Base-by-base conservation (phyloP, 2,113 vertebrate species). In the Anas platyrhynchos region DNA sequence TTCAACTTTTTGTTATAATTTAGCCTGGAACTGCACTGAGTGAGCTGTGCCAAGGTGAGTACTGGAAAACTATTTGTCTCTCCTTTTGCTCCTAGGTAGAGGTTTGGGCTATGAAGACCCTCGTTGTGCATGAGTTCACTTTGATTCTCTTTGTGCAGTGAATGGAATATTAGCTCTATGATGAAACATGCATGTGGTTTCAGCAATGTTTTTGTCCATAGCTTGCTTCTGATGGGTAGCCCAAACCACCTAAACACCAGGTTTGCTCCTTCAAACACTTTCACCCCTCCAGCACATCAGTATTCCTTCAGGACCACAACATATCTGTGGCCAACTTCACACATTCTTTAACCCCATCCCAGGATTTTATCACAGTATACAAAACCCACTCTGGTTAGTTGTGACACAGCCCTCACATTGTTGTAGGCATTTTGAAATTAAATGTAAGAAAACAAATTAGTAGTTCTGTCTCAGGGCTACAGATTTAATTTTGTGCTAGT, bases 91-190 rank as follows among this genome's bases (percentile, higher is more conserved):
- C 31, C 16, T n/a, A 8, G 6, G 14, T 54, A 32, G 8, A 58
- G 4, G 16, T 59, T 29, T 43, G 43, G 7, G 13, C 26, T 83
- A 59, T 83, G 27, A 50, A 44, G n/a, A 11, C 17, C 29, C n/a
- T 91, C 0, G 0, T 16, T 58, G 18, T 7, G 6, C 55, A 29
- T 22, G 0, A 32, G 13, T 66, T 48, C 8, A 16, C 2, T 61
- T 63, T 2, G 5, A 6, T 36, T 88, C 10, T 56, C 7, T 75
- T 50, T 50, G 36, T 15, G 6, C 20, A 41, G 7, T 20, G n/a
- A 90, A 22, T 23, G 32, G 32, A 74, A 4, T 46, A 25, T 62
- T 79, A 56, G 18, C 58, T 74, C 67, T 66, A 7, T 61, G 48
- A 36, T 89, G 58, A 79, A 94, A 61, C 16, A 1, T 1, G 6